Conservation (phyloP, 2,113 vertebrate genomes). For the Phyllostomus hastatus region DNA sequence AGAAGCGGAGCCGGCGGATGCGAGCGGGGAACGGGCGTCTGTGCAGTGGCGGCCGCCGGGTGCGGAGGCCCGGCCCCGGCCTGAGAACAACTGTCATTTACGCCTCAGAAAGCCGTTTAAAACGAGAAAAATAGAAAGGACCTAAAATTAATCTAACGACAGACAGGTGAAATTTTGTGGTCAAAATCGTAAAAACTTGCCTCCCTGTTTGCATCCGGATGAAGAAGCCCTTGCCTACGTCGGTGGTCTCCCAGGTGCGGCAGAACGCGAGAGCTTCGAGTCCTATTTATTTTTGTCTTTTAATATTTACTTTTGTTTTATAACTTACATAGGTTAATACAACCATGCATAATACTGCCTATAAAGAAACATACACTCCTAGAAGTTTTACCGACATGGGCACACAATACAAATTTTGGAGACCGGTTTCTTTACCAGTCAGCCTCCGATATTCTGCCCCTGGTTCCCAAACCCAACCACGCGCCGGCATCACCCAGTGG, state of each 20-base stretch:
- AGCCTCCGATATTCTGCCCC: no score
- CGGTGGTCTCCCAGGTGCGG: no score
- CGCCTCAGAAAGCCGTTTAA: background rate
- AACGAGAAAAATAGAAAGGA: background rate
- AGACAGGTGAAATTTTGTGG: no score
- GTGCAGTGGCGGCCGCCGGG: background rate
- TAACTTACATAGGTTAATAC: background rate
- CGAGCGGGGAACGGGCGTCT: background rate
- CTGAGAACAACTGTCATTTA: background rate
- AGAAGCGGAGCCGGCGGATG: no score
- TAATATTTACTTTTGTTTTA: background rate
- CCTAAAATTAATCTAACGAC: background rate
- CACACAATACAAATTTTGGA: background rate
- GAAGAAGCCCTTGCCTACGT: background rate
- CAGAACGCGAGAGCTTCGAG: background rate
- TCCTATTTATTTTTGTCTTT: background rate
- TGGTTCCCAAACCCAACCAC: background rate
- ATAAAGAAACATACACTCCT: background rate
- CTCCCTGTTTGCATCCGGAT: background rate
- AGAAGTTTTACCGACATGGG: background rate
- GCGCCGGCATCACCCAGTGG: background rate
- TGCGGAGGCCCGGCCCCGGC: background rate
- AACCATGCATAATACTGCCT: background rate
- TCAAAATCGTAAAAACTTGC: background rate
- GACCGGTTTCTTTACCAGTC: background rate